Percentiles rank a stretch among this genome's conserved stretches.
phyloP scores from a whole-genome alignment of 1,140 invertebrate genomes.

The Euwallacea similis region DNA sequence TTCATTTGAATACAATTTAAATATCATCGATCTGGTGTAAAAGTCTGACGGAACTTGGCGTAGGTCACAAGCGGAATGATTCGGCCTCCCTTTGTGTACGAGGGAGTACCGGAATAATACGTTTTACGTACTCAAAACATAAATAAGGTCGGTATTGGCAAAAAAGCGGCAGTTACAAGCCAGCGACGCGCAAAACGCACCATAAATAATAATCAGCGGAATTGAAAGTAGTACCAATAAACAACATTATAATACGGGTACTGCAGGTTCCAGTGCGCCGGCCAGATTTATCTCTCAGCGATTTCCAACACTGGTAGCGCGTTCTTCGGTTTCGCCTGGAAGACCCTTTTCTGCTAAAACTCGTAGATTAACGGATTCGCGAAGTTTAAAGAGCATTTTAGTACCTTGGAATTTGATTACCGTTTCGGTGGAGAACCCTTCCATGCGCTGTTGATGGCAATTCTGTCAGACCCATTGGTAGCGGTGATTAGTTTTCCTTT shows the following conservation, averaged over 20 bases:
- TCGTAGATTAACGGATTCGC: no score
- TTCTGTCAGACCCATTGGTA: no score
- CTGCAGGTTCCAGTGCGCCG: constrained; percentile 24
- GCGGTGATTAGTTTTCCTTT: constrained; percentile 5
- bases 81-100: background rate
- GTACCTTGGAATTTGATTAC: no score
- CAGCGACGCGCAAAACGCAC: constrained; percentile 35
- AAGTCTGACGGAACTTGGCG: constrained; percentile 38
- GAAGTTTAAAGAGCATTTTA: no score
- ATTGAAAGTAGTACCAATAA: constrained; percentile 40
- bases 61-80: constrained; percentile 24
- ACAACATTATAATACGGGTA: constrained; percentile 38
- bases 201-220: constrained; percentile 39
- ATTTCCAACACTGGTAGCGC: constrained; percentile 38
- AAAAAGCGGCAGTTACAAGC: constrained; percentile 26
- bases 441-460: no score
- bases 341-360: background rate
- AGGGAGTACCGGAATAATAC: background rate
- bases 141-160: constrained; percentile 21
- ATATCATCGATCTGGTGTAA: constrained; percentile 39
- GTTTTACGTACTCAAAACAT: background rate
- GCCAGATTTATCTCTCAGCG: constrained; percentile 32
- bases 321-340: constrained; percentile 19
- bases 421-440: no score
- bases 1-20: constrained; percentile 41